Evolutionary conservation across 2,797 vertebrate genomes (phyloP), one percentile per base, ranked within the genome.

Genomic region (Danio tinwini): DNA sequence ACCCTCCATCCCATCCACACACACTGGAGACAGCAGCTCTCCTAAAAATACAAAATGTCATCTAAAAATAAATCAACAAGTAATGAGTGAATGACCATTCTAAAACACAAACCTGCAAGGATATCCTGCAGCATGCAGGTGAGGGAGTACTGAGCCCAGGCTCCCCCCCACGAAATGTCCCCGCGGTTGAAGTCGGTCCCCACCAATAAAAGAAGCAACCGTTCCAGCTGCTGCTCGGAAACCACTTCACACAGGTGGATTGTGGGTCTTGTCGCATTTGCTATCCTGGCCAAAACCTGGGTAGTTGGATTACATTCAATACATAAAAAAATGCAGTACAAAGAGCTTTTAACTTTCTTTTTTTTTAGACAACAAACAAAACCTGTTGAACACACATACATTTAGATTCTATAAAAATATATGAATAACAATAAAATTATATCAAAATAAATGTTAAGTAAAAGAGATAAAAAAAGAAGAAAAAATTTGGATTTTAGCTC

Each of bases 61-160:
- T 50, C 45, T 62, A 13, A 74, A 50, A 74, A 49, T 17, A 74
- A 8, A 17, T 62, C 10, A 5, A 49, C 10, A 49, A 2, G 17
- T 37, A 7, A 74, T 16, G 19, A 1, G 4, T 5, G 14, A 8
- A 56, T 5, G 7, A 72, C 29, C 11, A 14, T 37, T 12, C 2
- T n/a, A 44, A 53, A 5, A 2, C 55, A 75, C 86, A 76, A 89
- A 99, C 98, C 97, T 96, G 96, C 95, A 82, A 99, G 90, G 87
- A 99, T 98, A 91, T 99, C 98, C 90, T 99, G 98, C 1, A 99
- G 93, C 98, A 99, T 99, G 84, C 98, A 99, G 7, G 97, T 99
- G 87, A 99, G 94, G 58, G 98, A 98, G 91, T 99, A 99, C 69
- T 99, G 98, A 70, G 97, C 98, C 98, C 98, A 99, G 29, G 98